phyloP scores from a whole-genome alignment of 2,797 vertebrate species.

The Poecilia picta region DNA sequence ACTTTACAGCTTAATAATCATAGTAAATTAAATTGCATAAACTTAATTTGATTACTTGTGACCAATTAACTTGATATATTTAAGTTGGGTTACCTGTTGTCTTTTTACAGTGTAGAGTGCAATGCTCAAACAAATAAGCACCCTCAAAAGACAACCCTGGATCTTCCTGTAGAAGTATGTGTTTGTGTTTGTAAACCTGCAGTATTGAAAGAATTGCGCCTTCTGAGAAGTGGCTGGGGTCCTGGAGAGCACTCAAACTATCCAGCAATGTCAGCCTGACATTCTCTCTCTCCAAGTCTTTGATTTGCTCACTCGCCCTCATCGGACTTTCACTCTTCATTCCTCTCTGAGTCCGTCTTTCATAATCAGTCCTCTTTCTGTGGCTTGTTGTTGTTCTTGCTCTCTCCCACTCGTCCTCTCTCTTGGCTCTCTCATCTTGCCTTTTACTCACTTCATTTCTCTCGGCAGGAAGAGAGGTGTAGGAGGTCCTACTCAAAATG shows the following conservation, averaged over 20 bases:
- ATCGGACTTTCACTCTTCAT: conserved; percentile 36
- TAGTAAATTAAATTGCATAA: too few species aligned
- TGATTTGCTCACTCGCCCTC: conserved; percentile 34
- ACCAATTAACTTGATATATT: too few species aligned
- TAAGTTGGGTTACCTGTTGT: too few species aligned
- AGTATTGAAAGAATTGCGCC: conserved; percentile 46
- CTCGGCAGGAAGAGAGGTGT: conserved; percentile 47
- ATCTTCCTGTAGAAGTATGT: conserved; percentile 4
- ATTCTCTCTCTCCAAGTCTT: conserved; percentile 52
- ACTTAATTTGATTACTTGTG: too few species aligned
- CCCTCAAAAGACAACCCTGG: background rate
- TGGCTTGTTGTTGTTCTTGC: conserved; percentile 16
- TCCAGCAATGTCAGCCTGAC: conserved; percentile 77
- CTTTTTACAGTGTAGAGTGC: too few species aligned
- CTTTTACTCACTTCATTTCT: conserved; percentile 28
- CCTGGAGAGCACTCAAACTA: conserved; percentile 64
- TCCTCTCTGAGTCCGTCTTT: conserved; percentile 21
- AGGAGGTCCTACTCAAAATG: conserved; percentile 61
- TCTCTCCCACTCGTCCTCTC: conserved; percentile 14
- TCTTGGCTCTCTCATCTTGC: conserved; percentile 17
- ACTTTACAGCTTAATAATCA: too few species aligned
- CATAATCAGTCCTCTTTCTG: conserved; percentile 18
- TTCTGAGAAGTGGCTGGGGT: conserved; percentile 45
- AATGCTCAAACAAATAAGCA: background rate
- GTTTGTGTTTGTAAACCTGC: conserved; percentile 8